Evolutionary conservation across 2,888 invertebrate species (phyloP), one percentile per base, ranked within the genome.

Genomic region (Hirtodrosophila duncani): DNA sequence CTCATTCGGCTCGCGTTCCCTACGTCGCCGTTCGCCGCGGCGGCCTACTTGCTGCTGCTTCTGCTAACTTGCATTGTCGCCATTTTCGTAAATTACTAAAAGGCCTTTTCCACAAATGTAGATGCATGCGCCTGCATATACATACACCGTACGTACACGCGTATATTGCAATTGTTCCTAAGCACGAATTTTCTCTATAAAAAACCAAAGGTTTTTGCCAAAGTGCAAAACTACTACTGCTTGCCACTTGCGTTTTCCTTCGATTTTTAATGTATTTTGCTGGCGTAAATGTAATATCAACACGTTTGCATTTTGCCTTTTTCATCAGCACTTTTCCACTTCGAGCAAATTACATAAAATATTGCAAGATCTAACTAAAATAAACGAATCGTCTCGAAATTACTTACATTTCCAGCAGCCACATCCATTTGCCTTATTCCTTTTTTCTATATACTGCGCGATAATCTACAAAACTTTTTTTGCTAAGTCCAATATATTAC

Each of bases 381-480:
- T 67, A 69, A 74, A 75, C 67, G 49, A 71, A 55, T 36, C 41
- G 46, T 56, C 52, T 55, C 56, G 31, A 55, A 53, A 43, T 51
- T 81, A 85, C 84, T 84, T 85, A 84, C 84, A 75, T 77, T 84
- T 70, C 81, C 79, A 50, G 64, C 70, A 46, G 82, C 83, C 68
- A 83, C 82, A 81, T 85, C 83, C 64, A n/a, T n/a, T n/a, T n/a
- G n/a, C n/a, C n/a, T n/a, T n/a, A n/a, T n/a, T n/a, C n/a, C n/a
- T n/a, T n/a, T n/a, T n/a, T n/a, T n/a, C n/a, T n/a, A n/a, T n/a
- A n/a, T n/a, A n/a, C n/a, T n/a, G n/a, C n/a, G n/a, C n/a, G n/a
- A n/a, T n/a, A n/a, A n/a, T n/a, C n/a, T n/a, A n/a, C n/a, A n/a
- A n/a, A n/a, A n/a, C n/a, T n/a, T n/a, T n/a, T n/a, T n/a, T n/a